Base-by-base conservation (phyloP, 2,888 invertebrate genomes). In the Euspilapteryx auroguttella region DNA sequence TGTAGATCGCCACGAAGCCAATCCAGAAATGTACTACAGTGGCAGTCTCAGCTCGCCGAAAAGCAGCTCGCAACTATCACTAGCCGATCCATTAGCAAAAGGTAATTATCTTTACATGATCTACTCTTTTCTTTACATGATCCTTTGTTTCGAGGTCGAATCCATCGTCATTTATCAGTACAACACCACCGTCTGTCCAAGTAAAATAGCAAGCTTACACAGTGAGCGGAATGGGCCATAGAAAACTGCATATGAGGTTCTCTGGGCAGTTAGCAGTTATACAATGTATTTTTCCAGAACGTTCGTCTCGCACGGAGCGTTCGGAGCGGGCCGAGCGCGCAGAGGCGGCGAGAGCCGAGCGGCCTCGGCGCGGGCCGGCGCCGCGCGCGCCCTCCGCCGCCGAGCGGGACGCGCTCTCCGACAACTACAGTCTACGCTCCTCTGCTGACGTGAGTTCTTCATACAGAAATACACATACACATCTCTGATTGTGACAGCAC, bases 371-470 rank as follows among this genome's bases (percentile, higher is more conserved):
- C 37, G 62, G 68, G 1, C 34, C 55, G 20, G 14, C 12, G 58
- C 58, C 6, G 14, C 64, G 47, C 41, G 65, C 62, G 23, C 46
- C 54, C 4, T 53, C 55, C 21, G 47, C 62, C 1, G 54, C 53
- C 12, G 69, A 71, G 25, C 41, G 56, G 1, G 75, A 76, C 38
- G 61, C 62, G 24, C 68, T 64, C 25, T 75, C 73, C 0, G 76
- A 77, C 37, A 77, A 77, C 57, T 77, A 75, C 41, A 76, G 76
- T 36, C 50, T 76, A 3, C 46, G 77, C 1, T 76, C 76, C 1
- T 77, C 77, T 0, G 76, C 75, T 2, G 77, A 77, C 34, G 77
- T 77, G 34, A 46, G 58, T 48, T 14, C 17, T 20, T 17, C 5
- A 7, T 13, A 8, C 3, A 7, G 5, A 20, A 20, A 20, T 5